phyloP scores from a whole-genome alignment of 2,113 vertebrate genomes.

The Picathartes gymnocephalus region DNA sequence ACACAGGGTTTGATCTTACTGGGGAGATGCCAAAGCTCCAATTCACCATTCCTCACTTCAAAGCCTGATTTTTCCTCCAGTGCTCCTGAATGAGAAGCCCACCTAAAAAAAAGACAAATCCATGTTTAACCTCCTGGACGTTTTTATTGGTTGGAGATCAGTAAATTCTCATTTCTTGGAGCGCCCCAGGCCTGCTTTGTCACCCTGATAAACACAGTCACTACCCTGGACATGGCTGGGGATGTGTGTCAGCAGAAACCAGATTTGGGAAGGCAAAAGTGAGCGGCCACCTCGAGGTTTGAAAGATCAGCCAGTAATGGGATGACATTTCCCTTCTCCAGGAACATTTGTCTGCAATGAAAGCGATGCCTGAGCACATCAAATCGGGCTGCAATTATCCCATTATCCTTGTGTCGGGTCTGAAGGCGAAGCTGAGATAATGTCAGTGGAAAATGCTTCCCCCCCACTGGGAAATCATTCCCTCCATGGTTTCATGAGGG shows the following conservation, averaged over 20 bases:
- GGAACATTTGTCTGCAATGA: background rate
- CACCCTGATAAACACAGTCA: background rate
- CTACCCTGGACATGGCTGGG: background rate
- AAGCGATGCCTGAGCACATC: background rate
- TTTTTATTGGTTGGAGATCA: background rate
- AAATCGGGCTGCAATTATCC: background rate
- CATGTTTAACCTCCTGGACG: background rate
- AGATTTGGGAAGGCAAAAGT: background rate
- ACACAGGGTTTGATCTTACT: fast-evolving
- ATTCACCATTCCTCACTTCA: background rate
- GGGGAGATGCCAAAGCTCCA: background rate
- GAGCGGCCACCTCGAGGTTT: background rate
- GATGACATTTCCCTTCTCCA: background rate
- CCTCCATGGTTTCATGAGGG: background rate
- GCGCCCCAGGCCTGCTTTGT: background rate
- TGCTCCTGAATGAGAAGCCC: background rate
- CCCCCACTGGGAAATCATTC: background rate
- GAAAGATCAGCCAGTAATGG: background rate
- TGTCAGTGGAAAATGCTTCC: background rate
- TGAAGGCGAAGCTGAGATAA: background rate
- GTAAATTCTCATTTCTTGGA: background rate
- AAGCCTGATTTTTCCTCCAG: background rate
- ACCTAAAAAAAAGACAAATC: background rate
- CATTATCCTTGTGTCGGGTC: background rate
- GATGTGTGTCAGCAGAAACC: fast-evolving